A percentile compares a stretch with the other conserved stretches of the same genome.
Evolutionary conservation across 2,797 vertebrate species (phyloP).

Genomic region (Acrossocheilus fasciatus): DNA sequence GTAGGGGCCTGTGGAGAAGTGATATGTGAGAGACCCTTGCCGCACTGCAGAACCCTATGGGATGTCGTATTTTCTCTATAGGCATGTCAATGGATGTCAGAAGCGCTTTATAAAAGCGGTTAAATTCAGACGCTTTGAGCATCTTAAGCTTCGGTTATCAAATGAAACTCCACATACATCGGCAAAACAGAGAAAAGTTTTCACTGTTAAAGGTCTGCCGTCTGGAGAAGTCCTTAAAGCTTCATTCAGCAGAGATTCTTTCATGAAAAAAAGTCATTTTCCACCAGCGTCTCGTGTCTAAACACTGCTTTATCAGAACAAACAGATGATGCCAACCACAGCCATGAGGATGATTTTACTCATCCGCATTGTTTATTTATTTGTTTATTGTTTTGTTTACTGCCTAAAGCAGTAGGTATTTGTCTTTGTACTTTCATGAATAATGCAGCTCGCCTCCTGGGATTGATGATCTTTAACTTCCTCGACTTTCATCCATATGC

Average conservation of each 20-base stretch:
- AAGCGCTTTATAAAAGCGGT: slow-evolving; percentile 19
- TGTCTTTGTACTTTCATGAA: slow-evolving; percentile 58
- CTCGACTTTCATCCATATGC: slow-evolving; percentile 59
- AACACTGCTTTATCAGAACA: slow-evolving; percentile 51
- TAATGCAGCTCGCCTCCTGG: slow-evolving; percentile 53
- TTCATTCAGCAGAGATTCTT: slow-evolving; percentile 15
- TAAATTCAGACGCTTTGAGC: slow-evolving; percentile 20
- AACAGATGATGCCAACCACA: slow-evolving; percentile 41
- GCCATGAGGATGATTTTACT: slow-evolving; percentile 44
- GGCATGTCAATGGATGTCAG: slow-evolving; percentile 18
- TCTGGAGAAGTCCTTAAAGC: slow-evolving; percentile 22
- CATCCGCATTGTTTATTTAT: slow-evolving; percentile 49
- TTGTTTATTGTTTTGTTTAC: slow-evolving; percentile 60
- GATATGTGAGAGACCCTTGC: slow-evolving; percentile 40
- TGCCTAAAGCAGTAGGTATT: slow-evolving; percentile 54
- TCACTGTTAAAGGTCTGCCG: background rate
- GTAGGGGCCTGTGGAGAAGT: slow-evolving; percentile 24
- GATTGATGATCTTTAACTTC: slow-evolving; percentile 62
- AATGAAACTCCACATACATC: background rate
- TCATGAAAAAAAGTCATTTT: slow-evolving; percentile 16
- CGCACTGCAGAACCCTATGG: background rate
- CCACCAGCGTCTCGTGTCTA: slow-evolving; percentile 6
- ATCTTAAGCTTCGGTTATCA: background rate
- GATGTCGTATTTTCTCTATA: slow-evolving; percentile 41
- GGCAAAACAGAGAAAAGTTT: background rate